Evolutionary conservation across 2,888 invertebrate species (phyloP).

Genomic region (Tipula lateralis): DNA sequence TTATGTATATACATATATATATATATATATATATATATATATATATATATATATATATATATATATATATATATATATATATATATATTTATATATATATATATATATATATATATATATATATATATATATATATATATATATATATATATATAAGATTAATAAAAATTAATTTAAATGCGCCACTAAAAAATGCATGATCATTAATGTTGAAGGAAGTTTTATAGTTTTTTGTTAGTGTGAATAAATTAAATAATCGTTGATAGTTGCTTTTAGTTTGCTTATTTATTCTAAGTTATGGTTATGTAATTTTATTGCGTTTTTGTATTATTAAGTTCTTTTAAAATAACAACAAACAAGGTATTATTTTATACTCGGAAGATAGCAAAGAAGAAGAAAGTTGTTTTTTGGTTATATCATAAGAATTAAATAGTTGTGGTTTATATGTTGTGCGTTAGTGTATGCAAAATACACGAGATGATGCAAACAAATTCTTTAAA

Average conservation of each 20-base stretch:
- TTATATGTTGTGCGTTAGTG: background rate
- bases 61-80: too few species aligned
- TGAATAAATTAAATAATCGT: conserved; percentile 1
- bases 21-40: too few species aligned
- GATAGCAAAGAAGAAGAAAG: background rate
- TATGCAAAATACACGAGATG: background rate
- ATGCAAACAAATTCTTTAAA: background rate
- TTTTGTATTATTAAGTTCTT: background rate
- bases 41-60: too few species aligned
- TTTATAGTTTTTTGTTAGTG: background rate
- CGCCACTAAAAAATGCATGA: background rate
- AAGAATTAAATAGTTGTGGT: background rate
- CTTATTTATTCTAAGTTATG: background rate
- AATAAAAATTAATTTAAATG: background rate
- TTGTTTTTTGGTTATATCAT: background rate
- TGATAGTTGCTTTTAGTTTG: background rate
- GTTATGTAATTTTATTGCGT: background rate
- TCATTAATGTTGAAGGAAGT: background rate
- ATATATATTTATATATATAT: too few species aligned
- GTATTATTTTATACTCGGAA: background rate
- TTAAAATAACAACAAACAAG: background rate
- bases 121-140: too few species aligned
- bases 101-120: too few species aligned
- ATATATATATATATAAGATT: too few species aligned
- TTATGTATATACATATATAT: too few species aligned